Base-by-base conservation (phyloP, 2,113 vertebrate genomes). In the Lipotes vexillifer region DNA sequence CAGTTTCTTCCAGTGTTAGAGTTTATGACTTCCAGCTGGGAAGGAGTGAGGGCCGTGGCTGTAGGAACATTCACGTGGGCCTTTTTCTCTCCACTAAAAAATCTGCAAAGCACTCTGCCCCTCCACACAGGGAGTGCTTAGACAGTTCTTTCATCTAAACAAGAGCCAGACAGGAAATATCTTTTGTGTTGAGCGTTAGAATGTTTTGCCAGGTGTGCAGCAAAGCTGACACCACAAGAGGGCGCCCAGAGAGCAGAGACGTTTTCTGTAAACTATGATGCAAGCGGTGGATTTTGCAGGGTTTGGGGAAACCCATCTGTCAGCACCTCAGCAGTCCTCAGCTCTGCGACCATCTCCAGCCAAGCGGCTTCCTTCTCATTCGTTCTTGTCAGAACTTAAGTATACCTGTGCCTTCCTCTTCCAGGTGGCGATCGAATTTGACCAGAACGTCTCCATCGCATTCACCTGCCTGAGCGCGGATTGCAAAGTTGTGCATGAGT, bases 401-500 rank as follows among this genome's bases (percentile, higher is more conserved):
- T 18, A 59, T 59, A n/a, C 44, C 90, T 23, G 41, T 20, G 44
- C 83, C 93, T 3, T 95, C 95, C 82, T 94, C 69, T 98, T 98
- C 33, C 97, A 99, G 99, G 99, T 99, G 97, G 98, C 99, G 14
- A 99, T 99, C 6, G 99, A 99, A 94, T 99, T 99, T 95, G 99
- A 99, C 98, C 99, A 99, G 96, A 99, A 99, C 0, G 99, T 99
- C 90, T 99, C 97, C 7, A 99, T 99, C 0, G 99, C 99, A 0
- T 99, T 99, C 98, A 99, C 98, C 1, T 99, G 99, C 85, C 97
- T 98, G 92, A 99, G 99, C 27, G 99, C 99, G 18, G 99, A 99
- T 97, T 99, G 99, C 98, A 99, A 99, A 97, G 98, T 99, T 23
- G 99, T 99, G 59, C 99, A 99, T 0, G 99, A 99, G 96, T 99